phyloP scores from a whole-genome alignment of 1,140 invertebrate genomes.

The Pseudomyrmex dendroicus region DNA sequence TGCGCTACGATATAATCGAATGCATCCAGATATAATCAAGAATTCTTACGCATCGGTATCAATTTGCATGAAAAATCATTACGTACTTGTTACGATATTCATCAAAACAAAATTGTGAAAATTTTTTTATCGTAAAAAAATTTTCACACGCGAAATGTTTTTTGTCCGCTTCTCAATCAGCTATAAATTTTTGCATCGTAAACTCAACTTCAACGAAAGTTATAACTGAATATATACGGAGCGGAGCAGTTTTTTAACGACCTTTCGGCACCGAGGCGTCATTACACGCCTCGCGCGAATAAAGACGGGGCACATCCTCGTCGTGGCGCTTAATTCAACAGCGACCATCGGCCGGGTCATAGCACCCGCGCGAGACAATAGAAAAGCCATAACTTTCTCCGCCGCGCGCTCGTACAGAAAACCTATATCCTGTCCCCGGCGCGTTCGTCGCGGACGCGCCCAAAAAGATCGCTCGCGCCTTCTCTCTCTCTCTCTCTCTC shows the following conservation, averaged over 20 bases:
- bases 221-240: background rate
- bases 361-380: conserved; percentile 80
- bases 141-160: background rate
- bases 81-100: background rate
- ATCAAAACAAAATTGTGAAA: background rate
- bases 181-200: background rate
- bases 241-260: conserved; percentile 29
- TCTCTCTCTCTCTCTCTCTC: conserved; percentile 42
- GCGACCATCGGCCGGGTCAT: conserved; percentile 61
- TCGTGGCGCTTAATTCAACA: conserved; percentile 59
- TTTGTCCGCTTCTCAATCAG: background rate
- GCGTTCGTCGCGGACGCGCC: conserved; percentile 55
- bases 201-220: background rate
- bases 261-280: conserved; percentile 6
- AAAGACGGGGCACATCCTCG: conserved; percentile 16
- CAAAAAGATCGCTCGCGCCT: conserved; percentile 56
- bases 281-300: conserved; percentile 17
- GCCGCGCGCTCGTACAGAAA: conserved; percentile 44
- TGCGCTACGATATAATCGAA: background rate
- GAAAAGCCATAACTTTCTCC: conserved; percentile 84
- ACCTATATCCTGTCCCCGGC: conserved; percentile 67
- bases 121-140: background rate
- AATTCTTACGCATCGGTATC: background rate
- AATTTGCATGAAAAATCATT: background rate
- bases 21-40: background rate